These are phyloP conservation scores for Parazoanthus atlanticus DNA, from an alignment of 92 coral and sea anemone species.

Conservation along the genomic window DNA sequence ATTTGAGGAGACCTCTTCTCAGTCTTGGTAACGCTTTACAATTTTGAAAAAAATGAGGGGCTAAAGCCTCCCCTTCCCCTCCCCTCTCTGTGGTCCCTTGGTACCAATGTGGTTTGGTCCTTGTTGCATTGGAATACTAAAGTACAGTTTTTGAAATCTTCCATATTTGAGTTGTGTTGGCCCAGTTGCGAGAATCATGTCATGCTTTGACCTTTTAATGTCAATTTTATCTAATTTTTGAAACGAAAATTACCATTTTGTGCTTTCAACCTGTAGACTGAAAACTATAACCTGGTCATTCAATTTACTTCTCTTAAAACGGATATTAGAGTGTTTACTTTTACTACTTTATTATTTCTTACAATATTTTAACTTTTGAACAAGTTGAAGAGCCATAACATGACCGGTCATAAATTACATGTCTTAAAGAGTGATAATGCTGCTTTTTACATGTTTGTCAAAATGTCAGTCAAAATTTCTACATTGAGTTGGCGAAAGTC, in stretches of 20 bases:
- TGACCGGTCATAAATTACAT: not conserved
- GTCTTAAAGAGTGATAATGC: not conserved
- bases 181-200: not conserved
- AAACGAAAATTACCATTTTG: not conserved
- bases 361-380: not conserved
- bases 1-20: no score
- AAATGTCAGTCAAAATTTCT: not conserved
- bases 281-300: not conserved
- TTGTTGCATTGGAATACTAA: no score
- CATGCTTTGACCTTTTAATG: not conserved
- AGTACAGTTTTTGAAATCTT: no score
- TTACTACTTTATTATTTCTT: no score
- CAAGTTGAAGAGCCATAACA: not conserved
- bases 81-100: not conserved
- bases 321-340: not conserved
- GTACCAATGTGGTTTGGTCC: no score
- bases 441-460: not conserved
- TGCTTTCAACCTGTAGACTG: not conserved
- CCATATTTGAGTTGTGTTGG: no score
- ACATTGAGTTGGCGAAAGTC: not conserved
- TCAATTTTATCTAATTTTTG: no score
- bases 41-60: no score
- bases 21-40: no score
- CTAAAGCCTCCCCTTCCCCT: no score
- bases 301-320: no score